phyloP scores from a whole-genome alignment of 1,140 invertebrate species.

The Trachymyrmex cornetzi region DNA sequence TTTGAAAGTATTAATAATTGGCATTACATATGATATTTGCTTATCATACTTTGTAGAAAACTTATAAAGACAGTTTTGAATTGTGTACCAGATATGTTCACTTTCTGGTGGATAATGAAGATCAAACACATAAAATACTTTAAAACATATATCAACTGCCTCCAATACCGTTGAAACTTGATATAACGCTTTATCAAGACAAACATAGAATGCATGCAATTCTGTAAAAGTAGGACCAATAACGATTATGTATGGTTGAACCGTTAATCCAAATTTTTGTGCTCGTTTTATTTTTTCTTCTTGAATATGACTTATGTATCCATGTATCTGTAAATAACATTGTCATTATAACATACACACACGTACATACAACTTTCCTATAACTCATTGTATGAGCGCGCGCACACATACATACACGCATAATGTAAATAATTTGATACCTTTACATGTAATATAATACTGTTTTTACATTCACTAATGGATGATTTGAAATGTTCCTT shows the following conservation, averaged over 20 bases:
- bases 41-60: constrained; percentile 20
- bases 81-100: constrained; percentile 12
- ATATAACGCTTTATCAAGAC: constrained; percentile 14
- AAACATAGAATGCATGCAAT: constrained; percentile 8
- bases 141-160: constrained; percentile 23
- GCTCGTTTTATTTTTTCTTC: constrained; percentile 8
- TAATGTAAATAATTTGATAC: not conserved
- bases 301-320: constrained; percentile 1
- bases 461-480: constrained; percentile 23
- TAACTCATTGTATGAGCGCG: no score
- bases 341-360: not conserved
- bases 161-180: not conserved
- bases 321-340: constrained; percentile 18
- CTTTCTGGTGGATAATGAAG: constrained; percentile 11
- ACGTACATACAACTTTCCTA: not conserved
- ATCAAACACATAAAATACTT: constrained; percentile 22
- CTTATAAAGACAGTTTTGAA: constrained; percentile 2
- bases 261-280: not conserved
- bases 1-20: constrained; percentile 1
- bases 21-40: constrained; percentile 23
- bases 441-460: constrained; percentile 4
- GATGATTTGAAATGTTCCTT: constrained; percentile 25
- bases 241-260: constrained; percentile 22
- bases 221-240: constrained; percentile 18
- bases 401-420: no score